These are phyloP conservation scores for Prochilodus magdalenae DNA, from an alignment of 2,113 vertebrate genomes.

Conservation along the genomic window DNA sequence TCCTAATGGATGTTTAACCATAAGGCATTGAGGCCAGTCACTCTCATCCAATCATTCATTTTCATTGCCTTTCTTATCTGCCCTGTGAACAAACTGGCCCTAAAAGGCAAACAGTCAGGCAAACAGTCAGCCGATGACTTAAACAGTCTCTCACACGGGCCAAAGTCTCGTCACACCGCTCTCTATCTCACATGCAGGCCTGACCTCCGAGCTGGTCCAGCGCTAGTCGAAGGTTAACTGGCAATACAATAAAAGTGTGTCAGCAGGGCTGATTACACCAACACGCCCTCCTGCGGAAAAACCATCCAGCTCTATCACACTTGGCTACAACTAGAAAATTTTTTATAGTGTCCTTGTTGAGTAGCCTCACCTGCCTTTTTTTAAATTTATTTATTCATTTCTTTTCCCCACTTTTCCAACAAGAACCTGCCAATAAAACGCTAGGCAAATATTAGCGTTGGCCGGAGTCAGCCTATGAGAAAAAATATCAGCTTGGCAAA, in stretches of 20 bases:
- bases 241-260: constrained; percentile 47
- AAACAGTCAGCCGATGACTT: constrained; percentile 11
- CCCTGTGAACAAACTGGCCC: constrained; percentile 7
- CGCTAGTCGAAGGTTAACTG: constrained; percentile 8
- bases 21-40: neutral
- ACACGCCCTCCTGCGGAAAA: constrained; percentile 43
- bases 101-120: constrained; percentile 1
- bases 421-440: constrained; percentile 72
- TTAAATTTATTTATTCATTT: constrained; percentile 30
- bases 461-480: constrained; percentile 74
- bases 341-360: constrained; percentile 58
- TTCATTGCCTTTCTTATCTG: constrained; percentile 30
- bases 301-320: constrained; percentile 50
- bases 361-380: constrained; percentile 45
- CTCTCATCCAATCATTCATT: constrained; percentile 4
- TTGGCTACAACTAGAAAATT: constrained; percentile 53
- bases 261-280: constrained; percentile 51
- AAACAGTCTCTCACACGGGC: neutral
- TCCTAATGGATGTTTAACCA: neutral
- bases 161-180: constrained; percentile 32
- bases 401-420: constrained; percentile 63
- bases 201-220: constrained; percentile 26
- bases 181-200: constrained; percentile 4
- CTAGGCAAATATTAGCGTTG: constrained; percentile 88
- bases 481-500: constrained; percentile 77